Evolutionary conservation across 2,113 vertebrate genomes (phyloP).

Genomic region (Odobenus rosmarus): DNA sequence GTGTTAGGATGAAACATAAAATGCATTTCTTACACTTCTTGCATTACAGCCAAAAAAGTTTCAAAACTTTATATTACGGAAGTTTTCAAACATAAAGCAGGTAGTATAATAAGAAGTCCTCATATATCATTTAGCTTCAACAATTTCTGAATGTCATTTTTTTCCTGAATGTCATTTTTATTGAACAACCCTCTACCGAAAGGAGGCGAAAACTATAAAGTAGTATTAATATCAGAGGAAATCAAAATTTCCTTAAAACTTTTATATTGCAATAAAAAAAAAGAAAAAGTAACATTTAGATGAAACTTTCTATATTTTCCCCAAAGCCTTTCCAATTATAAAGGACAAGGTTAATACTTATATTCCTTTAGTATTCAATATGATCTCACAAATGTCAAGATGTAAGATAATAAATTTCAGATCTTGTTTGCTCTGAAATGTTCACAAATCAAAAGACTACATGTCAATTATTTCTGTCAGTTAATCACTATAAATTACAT

Average conservation of each 20-base stretch:
- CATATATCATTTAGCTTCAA: not conserved
- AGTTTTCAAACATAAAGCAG: slow-evolving; percentile 13
- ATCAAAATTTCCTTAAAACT: slow-evolving; percentile 18
- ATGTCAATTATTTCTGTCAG: not conserved
- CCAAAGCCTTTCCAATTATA: slow-evolving; percentile 26
- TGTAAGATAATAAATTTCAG: not conserved
- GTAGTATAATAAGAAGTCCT: not conserved
- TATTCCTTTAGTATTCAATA: not conserved
- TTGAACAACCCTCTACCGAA: slow-evolving; percentile 17
- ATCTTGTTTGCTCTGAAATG: not conserved
- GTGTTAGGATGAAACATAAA: slow-evolving; percentile 6
- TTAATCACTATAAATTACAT: not conserved
- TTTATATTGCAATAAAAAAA: slow-evolving; percentile 10
- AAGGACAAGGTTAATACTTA: slow-evolving; percentile 2
- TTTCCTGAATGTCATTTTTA: not conserved
- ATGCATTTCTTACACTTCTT: slow-evolving; percentile 15
- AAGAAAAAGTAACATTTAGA: slow-evolving; percentile 31
- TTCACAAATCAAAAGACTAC: slow-evolving; percentile 31
- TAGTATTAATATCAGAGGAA: not conserved
- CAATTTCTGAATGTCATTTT: slow-evolving; percentile 1
- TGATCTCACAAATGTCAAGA: slow-evolving; percentile 26
- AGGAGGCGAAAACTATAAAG: slow-evolving; percentile 7
- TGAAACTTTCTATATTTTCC: slow-evolving; percentile 2
- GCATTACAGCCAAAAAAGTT: not conserved
- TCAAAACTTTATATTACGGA: slow-evolving; percentile 3